phyloP scores from a whole-genome alignment of 2,888 invertebrate species.

The Rotaria sp. region DNA sequence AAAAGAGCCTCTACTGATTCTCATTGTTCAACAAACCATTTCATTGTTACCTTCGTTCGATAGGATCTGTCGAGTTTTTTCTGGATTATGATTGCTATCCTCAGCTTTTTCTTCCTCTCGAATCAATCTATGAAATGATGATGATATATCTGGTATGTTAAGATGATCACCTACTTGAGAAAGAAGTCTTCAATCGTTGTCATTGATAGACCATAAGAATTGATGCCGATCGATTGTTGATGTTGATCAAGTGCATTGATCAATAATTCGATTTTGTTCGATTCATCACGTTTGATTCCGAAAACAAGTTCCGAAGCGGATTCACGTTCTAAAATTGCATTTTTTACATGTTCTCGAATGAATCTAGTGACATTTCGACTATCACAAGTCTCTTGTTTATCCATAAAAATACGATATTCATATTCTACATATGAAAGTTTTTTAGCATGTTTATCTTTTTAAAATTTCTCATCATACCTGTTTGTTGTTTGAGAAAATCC shows the following conservation, averaged over 20 bases:
- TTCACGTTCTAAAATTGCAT: not conserved
- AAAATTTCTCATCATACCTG: not conserved
- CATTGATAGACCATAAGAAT: not conserved
- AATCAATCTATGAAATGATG: too few species aligned
- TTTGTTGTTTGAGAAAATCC: conserved; percentile 34
- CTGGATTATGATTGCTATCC: too few species aligned
- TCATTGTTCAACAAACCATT: too few species aligned
- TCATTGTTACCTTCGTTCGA: too few species aligned
- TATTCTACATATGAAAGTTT: not conserved
- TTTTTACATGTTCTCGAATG: not conserved
- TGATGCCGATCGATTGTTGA: not conserved
- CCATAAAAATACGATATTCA: not conserved
- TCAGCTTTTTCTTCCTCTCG: too few species aligned
- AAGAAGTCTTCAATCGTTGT: not conserved
- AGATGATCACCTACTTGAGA: not conserved
- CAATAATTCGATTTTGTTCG: not conserved
- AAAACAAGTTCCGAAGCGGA: not conserved
- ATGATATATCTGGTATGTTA: too few species aligned
- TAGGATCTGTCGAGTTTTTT: too few species aligned
- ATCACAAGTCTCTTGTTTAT: not conserved
- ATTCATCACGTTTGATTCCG: not conserved
- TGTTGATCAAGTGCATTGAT: not conserved
- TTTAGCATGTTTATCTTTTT: too few species aligned
- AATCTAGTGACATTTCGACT: not conserved
- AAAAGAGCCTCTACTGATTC: too few species aligned